Base-by-base conservation (phyloP, 2,888 invertebrate species). In the Mermis nigrescens region DNA sequence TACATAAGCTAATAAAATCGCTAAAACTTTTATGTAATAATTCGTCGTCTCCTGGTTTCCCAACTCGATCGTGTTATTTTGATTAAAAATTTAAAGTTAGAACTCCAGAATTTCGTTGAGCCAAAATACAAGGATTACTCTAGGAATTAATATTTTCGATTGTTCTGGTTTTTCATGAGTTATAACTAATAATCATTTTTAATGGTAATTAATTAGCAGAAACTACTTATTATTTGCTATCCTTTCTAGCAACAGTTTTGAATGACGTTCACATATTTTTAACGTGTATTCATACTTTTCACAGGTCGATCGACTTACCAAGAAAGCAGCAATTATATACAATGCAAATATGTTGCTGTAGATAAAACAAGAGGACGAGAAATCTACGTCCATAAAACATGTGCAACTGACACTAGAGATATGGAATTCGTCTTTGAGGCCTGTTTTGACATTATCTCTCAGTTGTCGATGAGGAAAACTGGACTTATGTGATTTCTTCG, bases 341-440 rank as follows among this genome's bases (percentile, higher is more conserved):
- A 98, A 78, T 85, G 91, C 80, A 98, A 98, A 92, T 98, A 98
- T 82, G 95, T 92, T 79, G 95, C 94, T 79, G 84, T 98, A 77
- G 98, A 99, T 80, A 98, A 95, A 68, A 98, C 98, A 80, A 89
- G 88, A 71, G 95, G 98, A 82, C 98, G 98, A 82, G 98, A 98
- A 74, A 95, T 99, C 80, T 99, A 99, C 82, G 98, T 95, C 79
- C 98, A 98, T 81, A 95, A 98, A 81, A 95, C 95, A 73, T 98
- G 95, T 82, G 98, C 98, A 80, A 98, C 98, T 84, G 98, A 95
- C 92, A 83, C 70, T 38, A 67, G 67, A 15, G 26, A 15, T 27
- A 31, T 52, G 27, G 29, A 53, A 22, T 53, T 55, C 29, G 27
- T 45, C 4, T 24, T 53, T 15, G 54, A 53, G 7, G 54, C 54